Base-by-base conservation (phyloP, 2,888 invertebrate species). In the Cylindroiulus punctatus region DNA sequence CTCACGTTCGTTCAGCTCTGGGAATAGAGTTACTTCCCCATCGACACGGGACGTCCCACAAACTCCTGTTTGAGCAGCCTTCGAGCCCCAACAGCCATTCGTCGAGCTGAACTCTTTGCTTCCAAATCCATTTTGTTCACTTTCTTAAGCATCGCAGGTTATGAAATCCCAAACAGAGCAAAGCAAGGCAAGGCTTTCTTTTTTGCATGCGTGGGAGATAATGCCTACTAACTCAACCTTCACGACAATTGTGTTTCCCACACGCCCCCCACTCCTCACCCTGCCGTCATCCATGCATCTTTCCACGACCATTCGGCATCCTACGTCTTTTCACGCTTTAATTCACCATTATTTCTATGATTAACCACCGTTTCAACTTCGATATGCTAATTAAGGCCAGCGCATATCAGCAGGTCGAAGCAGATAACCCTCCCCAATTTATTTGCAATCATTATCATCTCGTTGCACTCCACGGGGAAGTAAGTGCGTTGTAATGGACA, bases 1-100 rank as follows among this genome's bases (percentile, higher is more conserved):
- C 86, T 86, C 86, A 86, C 86, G 86, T 83, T 52, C 40, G 84
- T 83, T 65, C 36, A 40, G 76, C 52, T 85, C 32, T 65, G 85
- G 85, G 85, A 85, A 85, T 65, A 57, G 36, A 40, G 85, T 76
- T 85, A 36, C 85, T 85, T 85, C 85, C 85, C 85, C 65, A 36
- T 76, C 85, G 85, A 85, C 85, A 85, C 85, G 85, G 85, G 85
- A 85, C 85, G 85, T 83, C 83, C 83, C 83, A 83, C 40, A 83
- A 83, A 83, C 83, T 44, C 83, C 44, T 83, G 83, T 42, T 83
- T 76, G 17, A 17, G 30, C 76, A 76, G 76, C 76, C 76, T 76
- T 76, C 76, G 76, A 76, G 76, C 76, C 76, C 76, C 30, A 76
- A 76, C 76, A 76, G 76, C 26, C 76, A 30, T 30, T 76, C 76